These are phyloP conservation scores for Phocoena phocoena DNA, from an alignment of 2,113 vertebrate species.

Conservation along the genomic window DNA sequence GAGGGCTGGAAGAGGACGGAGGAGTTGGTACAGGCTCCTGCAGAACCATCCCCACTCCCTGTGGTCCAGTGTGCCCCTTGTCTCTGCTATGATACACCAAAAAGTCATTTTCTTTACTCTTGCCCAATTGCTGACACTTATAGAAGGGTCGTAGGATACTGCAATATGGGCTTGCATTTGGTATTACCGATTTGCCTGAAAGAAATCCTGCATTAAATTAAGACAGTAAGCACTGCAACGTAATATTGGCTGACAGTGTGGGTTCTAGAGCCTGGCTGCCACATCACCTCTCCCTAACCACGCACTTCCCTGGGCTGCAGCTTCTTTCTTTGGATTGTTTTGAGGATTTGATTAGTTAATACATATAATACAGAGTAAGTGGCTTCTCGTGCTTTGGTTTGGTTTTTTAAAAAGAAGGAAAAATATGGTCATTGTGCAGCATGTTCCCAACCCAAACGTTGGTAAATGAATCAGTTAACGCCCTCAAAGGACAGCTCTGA, in stretches of 20 bases:
- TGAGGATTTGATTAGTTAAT: background rate
- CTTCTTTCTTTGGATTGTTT: background rate
- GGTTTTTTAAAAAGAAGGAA: background rate
- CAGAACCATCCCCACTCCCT: background rate
- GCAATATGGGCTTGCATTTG: background rate
- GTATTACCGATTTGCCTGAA: background rate
- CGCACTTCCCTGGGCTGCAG: background rate
- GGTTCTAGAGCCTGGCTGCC: background rate
- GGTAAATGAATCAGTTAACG: background rate
- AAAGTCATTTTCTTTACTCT: background rate
- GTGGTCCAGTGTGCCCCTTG: background rate
- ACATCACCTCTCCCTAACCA: background rate
- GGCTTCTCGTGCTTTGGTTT: background rate
- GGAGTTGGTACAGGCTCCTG: background rate
- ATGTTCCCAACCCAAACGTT: background rate
- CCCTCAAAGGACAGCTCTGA: background rate
- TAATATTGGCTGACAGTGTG: background rate
- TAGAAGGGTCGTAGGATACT: background rate
- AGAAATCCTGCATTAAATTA: constrained; percentile 26
- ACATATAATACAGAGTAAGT: background rate
- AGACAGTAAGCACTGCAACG: background rate
- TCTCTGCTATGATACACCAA: background rate
- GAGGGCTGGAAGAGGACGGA: background rate
- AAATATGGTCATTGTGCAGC: background rate
- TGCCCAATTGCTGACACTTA: background rate